A percentile compares a stretch with the other conserved stretches of the same genome.
Conservation (phyloP, 2,113 vertebrate genomes). For the Lichenostomus cassidix region DNA sequence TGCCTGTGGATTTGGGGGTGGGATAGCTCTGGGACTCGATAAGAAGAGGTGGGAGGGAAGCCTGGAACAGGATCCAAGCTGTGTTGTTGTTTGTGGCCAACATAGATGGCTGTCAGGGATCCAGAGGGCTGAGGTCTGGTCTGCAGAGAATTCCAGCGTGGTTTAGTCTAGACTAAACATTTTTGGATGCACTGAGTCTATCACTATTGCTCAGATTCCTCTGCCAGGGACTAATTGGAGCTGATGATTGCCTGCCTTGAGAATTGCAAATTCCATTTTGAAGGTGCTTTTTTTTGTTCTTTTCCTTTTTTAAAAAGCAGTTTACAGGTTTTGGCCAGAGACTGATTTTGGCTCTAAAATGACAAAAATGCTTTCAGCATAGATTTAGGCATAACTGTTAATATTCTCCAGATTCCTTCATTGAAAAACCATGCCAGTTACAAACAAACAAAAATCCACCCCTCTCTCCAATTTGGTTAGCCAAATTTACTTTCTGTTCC, state of each 20-base stretch:
- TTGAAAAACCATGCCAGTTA: constrained; percentile 50
- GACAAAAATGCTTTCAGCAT: constrained; percentile 45
- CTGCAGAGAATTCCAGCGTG: constrained; percentile 34
- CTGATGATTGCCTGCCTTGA: constrained; percentile 45
- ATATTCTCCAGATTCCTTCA: constrained; percentile 62
- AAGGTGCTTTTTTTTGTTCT: constrained; percentile 6
- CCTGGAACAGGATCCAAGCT: background rate
- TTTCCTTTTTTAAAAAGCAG: background rate
- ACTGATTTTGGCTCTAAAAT: constrained; percentile 44
- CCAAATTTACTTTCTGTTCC: background rate
- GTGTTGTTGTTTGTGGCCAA: background rate
- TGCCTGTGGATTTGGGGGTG: background rate
- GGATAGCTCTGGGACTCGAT: background rate
- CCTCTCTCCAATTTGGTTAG: constrained; percentile 10
- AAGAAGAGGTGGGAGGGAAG: background rate
- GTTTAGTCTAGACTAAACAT: constrained; percentile 68
- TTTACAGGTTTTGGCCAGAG: constrained; percentile 70
- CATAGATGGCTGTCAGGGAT: background rate
- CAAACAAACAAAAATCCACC: constrained; percentile 24
- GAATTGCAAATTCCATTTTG: constrained; percentile 61
- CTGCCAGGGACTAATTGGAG: constrained; percentile 71
- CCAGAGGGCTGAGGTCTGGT: constrained; percentile 23
- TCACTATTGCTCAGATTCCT: background rate
- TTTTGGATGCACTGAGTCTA: constrained; percentile 43
- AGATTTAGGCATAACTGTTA: constrained; percentile 67